Percentiles rank a stretch among this genome's conserved stretches.
Evolutionary conservation across 2,113 vertebrate genomes (phyloP).

Genomic region (Greenwoodochromis staneri): DNA sequence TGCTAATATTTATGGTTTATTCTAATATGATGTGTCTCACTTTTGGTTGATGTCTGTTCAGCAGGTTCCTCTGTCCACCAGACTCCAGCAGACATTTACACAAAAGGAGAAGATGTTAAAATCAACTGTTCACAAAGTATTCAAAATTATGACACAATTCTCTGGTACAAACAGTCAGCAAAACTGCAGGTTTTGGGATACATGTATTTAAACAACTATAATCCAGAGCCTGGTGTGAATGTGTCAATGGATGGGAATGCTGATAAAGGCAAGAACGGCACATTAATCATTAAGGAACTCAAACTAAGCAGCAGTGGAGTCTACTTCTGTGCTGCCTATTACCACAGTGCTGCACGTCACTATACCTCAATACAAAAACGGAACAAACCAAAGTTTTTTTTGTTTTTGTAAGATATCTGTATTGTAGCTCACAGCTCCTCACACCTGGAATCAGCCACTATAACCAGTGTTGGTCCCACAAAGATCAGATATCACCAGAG

Average conservation of each 20-base stretch:
- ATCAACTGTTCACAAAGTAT: slow-evolving; percentile 28
- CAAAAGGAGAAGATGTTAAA: background rate
- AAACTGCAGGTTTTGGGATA: slow-evolving; percentile 15
- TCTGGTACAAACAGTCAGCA: slow-evolving; percentile 19
- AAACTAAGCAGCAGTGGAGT: background rate
- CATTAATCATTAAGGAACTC: background rate
- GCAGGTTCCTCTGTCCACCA: slow-evolving; percentile 1
- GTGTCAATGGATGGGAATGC: background rate
- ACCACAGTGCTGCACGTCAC: background rate
- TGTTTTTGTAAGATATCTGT: background rate
- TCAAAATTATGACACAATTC: background rate
- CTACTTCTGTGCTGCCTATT: background rate
- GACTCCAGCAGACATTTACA: background rate
- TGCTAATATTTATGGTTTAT: background rate
- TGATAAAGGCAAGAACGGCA: background rate
- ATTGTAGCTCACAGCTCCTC: background rate
- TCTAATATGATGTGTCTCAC: background rate
- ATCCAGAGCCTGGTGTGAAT: background rate
- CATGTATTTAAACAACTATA: background rate
- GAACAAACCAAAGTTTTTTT: fast-evolving
- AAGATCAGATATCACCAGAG: background rate
- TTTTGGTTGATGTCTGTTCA: background rate
- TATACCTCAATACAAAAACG: background rate
- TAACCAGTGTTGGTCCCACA: background rate
- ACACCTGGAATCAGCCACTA: background rate